Conservation (phyloP, 2,797 vertebrate genomes). For the Periparus ater region DNA sequence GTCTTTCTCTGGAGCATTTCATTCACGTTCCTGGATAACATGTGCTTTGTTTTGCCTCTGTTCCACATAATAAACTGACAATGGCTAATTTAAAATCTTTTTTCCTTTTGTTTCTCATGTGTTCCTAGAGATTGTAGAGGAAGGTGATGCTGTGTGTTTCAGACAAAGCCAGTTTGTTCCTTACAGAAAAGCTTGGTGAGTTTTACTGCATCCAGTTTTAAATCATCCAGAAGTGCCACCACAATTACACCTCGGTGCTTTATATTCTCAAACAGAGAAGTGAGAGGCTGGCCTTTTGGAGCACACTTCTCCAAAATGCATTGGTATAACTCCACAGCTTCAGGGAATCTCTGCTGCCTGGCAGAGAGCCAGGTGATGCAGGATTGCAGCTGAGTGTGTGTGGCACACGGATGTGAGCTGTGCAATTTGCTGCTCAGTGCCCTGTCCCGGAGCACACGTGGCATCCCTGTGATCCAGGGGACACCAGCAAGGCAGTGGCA, state of each 20-base stretch:
- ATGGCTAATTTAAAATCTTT: not conserved
- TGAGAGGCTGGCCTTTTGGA: not conserved
- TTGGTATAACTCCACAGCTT: not conserved
- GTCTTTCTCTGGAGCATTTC: not conserved
- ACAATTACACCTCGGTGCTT: not conserved
- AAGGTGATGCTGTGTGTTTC: not conserved
- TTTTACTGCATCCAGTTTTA: not conserved
- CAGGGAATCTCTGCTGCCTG: not conserved
- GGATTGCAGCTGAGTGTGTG: rapidly evolving
- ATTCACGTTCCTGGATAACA: not conserved
- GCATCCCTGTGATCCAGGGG: not conserved
- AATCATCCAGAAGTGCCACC: not conserved
- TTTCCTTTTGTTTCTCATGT: not conserved
- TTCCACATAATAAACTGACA: not conserved
- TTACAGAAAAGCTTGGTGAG: not conserved
- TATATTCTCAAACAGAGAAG: not conserved
- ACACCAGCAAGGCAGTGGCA: no score
- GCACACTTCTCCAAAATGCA: not conserved
- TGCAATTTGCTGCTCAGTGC: not conserved
- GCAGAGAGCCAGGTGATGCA: not conserved
- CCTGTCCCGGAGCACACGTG: rapidly evolving
- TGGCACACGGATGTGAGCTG: rapidly evolving
- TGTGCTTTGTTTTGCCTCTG: not conserved
- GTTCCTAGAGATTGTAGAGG: not conserved
- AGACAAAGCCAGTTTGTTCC: not conserved